A percentile compares a stretch with the other conserved stretches of the same genome.
Evolutionary conservation across 2,888 invertebrate species (phyloP).

Genomic region (Caenorhabditis sp.): DNA sequence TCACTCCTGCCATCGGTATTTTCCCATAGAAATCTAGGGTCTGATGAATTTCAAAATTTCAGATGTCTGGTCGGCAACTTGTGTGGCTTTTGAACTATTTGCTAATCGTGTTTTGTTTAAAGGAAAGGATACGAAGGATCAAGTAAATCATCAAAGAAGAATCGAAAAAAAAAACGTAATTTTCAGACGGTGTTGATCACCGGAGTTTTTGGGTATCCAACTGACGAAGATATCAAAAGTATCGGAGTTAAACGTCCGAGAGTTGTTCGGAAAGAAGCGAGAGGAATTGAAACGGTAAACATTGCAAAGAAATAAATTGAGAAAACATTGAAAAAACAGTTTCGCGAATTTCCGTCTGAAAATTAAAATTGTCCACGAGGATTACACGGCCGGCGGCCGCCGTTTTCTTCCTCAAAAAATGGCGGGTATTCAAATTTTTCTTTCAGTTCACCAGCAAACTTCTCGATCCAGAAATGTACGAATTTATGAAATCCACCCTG

Average conservation of each 20-base stretch:
- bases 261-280: slow-evolving; percentile 63
- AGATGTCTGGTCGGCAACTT: slow-evolving; percentile 79
- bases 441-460: slow-evolving; percentile 62
- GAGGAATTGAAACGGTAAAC: slow-evolving; percentile 70
- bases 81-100: slow-evolving; percentile 75
- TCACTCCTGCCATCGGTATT: slow-evolving; percentile 72
- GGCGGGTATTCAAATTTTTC: slow-evolving; percentile 5
- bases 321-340: background rate
- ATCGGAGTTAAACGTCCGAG: slow-evolving; percentile 73
- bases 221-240: slow-evolving; percentile 73
- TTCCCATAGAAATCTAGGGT: too few species aligned
- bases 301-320: background rate
- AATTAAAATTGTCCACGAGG: slow-evolving; percentile 9
- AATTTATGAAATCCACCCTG: slow-evolving; percentile 47
- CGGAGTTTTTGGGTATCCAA: slow-evolving; percentile 77
- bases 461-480: slow-evolving; percentile 51
- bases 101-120: slow-evolving; percentile 68
- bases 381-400: slow-evolving; percentile 23
- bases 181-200: slow-evolving; percentile 65
- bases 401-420: background rate
- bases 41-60: slow-evolving; percentile 12
- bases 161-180: too few species aligned
- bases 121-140: slow-evolving; percentile 72
- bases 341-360: background rate
- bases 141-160: slow-evolving; percentile 45